Conservation (phyloP, 2,113 vertebrate species). For the Polypterus senegalus region DNA sequence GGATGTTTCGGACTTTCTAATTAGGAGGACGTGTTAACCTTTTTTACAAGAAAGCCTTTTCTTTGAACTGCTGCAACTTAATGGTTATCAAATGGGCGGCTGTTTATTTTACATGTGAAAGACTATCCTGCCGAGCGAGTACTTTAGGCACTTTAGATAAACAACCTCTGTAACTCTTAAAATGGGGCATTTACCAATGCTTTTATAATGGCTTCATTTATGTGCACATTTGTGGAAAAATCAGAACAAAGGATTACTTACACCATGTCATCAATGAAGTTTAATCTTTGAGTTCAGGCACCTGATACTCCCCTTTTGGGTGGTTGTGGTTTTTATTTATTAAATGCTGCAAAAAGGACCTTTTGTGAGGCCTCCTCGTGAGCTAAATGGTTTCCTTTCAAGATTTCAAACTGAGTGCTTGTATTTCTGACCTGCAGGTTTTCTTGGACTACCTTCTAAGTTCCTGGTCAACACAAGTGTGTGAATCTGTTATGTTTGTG, state of each 20-base stretch:
- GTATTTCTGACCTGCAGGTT: constrained; percentile 1
- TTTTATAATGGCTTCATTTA: constrained; percentile 32
- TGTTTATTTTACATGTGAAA: constrained; percentile 37
- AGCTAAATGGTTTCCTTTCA: constrained; percentile 13
- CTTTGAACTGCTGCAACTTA: constrained; percentile 18
- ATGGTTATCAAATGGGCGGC: constrained; percentile 29
- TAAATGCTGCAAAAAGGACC: constrained; percentile 5
- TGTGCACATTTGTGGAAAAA: constrained; percentile 22
- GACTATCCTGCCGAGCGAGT: constrained; percentile 14
- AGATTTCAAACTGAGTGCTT: constrained; percentile 16
- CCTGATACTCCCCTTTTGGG: constrained; percentile 21
- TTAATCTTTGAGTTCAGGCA: constrained; percentile 22
- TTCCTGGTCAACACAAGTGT: constrained; percentile 31
- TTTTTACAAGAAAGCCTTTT: constrained; percentile 13
- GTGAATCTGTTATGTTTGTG: constrained; percentile 31
- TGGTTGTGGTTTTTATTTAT: constrained; percentile 9
- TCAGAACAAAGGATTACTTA: constrained; percentile 36
- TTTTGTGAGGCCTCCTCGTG: constrained; percentile 2
- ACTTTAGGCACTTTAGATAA: constrained; percentile 40
- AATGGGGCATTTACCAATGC: constrained; percentile 26
- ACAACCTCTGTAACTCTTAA: constrained; percentile 30
- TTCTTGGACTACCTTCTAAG: constrained; percentile 15
- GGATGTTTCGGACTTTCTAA: constrained; percentile 4
- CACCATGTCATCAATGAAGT: constrained; percentile 24
- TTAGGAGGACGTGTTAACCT: constrained; percentile 20